Conservation (phyloP, 2,113 vertebrate genomes). For the Neotragus moschatus region DNA sequence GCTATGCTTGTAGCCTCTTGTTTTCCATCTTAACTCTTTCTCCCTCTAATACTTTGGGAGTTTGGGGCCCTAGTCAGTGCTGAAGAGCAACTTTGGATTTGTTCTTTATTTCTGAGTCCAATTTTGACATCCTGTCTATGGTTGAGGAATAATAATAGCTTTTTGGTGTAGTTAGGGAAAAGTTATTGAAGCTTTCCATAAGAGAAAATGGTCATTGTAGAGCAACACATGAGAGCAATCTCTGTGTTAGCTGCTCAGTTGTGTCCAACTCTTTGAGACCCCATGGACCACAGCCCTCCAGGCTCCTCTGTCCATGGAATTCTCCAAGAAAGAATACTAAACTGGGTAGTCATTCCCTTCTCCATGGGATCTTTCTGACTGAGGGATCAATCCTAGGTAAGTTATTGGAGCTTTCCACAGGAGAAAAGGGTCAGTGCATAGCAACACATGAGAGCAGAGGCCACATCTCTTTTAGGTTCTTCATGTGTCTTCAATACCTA, state of each 20-base stretch:
- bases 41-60: background rate
- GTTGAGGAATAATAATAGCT: background rate
- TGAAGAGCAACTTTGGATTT: background rate
- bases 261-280: background rate
- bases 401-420: background rate
- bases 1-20: background rate
- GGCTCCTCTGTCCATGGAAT: background rate
- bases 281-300: fast-evolving
- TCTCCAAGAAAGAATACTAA: background rate
- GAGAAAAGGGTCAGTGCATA: background rate
- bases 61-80: background rate
- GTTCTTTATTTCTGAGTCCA: background rate
- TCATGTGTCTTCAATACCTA: background rate
- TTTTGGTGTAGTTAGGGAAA: background rate
- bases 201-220: background rate
- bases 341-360: background rate
- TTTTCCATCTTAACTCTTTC: background rate
- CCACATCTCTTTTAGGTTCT: background rate
- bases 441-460: background rate
- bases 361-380: background rate
- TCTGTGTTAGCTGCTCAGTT: background rate
- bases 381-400: background rate
- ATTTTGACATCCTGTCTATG: background rate
- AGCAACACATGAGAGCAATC: background rate
- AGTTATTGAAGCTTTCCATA: background rate